Percentiles rank a stretch among this genome's conserved stretches.
Evolutionary conservation across 92 coral and sea anemone species (phyloP).

Genomic region (Siderastrea siderea): DNA sequence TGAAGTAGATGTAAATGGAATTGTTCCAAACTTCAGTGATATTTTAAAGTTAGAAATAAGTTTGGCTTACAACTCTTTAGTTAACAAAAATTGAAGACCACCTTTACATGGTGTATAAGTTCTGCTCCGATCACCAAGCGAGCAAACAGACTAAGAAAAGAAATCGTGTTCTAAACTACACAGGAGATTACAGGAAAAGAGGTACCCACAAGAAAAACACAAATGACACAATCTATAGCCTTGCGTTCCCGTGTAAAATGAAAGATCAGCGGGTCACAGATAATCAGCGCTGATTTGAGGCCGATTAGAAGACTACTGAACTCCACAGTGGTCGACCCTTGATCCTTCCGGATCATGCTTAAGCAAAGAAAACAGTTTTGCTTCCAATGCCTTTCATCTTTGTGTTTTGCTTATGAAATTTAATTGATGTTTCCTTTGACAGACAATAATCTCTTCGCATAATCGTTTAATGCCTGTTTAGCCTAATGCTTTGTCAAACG

Average conservation of each 20-base stretch:
- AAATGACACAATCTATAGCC: neutral
- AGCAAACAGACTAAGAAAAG: too few species aligned
- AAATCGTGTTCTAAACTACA: neutral
- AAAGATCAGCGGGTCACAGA: neutral
- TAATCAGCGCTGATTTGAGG: slow-evolving; percentile 1
- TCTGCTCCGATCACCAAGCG: too few species aligned
- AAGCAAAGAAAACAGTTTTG: neutral
- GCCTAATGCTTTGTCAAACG: neutral
- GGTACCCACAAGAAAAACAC: neutral
- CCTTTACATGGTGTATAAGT: too few species aligned
- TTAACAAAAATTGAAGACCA: too few species aligned
- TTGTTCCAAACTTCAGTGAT: too few species aligned
- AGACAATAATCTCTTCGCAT: neutral
- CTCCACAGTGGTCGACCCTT: neutral
- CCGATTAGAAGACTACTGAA: neutral
- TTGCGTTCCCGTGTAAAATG: neutral
- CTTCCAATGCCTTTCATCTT: neutral
- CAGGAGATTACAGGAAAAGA: neutral
- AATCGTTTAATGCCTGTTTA: neutral
- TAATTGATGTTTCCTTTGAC: neutral
- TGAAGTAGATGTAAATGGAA: too few species aligned
- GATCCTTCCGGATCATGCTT: slow-evolving; percentile 23
- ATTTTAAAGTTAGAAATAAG: too few species aligned
- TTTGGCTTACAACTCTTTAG: too few species aligned
- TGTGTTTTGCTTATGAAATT: neutral